Evolutionary conservation across 2,113 vertebrate genomes (phyloP), one percentile per base, ranked within the genome.

Genomic region (Anhinga rufa): DNA sequence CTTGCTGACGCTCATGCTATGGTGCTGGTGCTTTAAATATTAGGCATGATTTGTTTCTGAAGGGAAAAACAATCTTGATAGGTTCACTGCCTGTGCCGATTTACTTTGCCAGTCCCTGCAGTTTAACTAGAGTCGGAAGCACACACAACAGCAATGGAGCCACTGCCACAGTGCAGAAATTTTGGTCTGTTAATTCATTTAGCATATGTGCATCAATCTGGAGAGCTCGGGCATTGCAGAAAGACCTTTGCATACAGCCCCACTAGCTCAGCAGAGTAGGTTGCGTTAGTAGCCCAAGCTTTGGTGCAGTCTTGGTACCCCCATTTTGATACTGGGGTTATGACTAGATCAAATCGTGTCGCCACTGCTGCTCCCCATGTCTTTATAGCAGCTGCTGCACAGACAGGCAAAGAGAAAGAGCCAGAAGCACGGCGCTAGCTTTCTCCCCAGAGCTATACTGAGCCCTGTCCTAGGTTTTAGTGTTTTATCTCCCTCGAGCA

Each of bases 291-390:
- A 62, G 32, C 32, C 31, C n/a, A 72, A 26, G 31, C 17, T 86
- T 44, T 66, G 62, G 22, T 65, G 66, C 0, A 2, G 40, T 20
- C 17, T 31, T 82, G 66, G 52, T 31, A 8, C 22, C 25, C 49
- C 42, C 6, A 16, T 65, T 51, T 38, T 44, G 64, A 51, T 13
- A 14, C 22, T 6, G 64, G 60, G 76, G 77, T 48, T 14, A 6
- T 1, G 25, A 46, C 31, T 0, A 57, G 24, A 48, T 17, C 15
- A 36, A 62, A 51, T 3, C 9, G 66, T 64, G 46, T 1, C 2
- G 3, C 44, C 40, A 4, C 7, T 4, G 24, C 69, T 75, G 65
- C 65, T 93, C 40, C 55, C 64, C 31, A 1, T 1, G 36, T 24
- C 60, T 31, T 71, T 22, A 2, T 0, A 36, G 62, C 58, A 89